A percentile compares a stretch with the other conserved stretches of the same genome.
These are phyloP conservation scores for Holcopasites calliopsidis DNA, from an alignment of 1,140 invertebrate species.

Conservation along the genomic window DNA sequence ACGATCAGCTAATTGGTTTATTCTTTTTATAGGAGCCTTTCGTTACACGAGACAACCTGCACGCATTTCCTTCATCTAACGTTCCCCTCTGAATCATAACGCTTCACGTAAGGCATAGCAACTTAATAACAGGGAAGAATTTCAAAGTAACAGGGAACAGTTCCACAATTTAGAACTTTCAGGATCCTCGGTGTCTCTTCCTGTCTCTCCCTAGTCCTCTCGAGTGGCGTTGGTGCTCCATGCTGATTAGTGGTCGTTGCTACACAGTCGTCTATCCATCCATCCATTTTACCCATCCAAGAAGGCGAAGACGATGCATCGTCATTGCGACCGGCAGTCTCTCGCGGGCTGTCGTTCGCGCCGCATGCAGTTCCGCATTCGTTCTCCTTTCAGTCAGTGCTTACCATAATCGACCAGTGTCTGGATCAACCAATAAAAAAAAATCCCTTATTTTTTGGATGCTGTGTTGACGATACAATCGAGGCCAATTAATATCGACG, in stretches of 20 bases:
- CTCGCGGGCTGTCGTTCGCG: slow-evolving; percentile 54
- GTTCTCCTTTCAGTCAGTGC: not conserved
- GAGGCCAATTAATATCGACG: too few relatives aligned
- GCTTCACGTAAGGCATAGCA: not conserved
- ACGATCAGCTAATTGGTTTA: not conserved
- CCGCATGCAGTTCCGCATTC: slow-evolving; percentile 50
- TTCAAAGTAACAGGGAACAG: too few relatives aligned
- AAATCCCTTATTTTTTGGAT: not conserved
- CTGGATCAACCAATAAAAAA: too few relatives aligned
- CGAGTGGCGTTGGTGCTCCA: not conserved
- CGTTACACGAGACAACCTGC: not conserved
- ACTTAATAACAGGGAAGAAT: too few relatives aligned
- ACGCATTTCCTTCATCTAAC: not conserved
- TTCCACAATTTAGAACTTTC: too few relatives aligned
- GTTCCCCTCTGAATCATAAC: slow-evolving; percentile 7
- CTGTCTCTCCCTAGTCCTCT: too few relatives aligned
- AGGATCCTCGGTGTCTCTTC: too few relatives aligned
- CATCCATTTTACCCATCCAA: slow-evolving; percentile 57
- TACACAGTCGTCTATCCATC: slow-evolving; percentile 28
- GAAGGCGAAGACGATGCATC: slow-evolving; percentile 54
- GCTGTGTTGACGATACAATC: not conserved
- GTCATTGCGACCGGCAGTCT: slow-evolving; percentile 55
- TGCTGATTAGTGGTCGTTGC: slow-evolving; percentile 1
- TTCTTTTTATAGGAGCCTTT: not conserved
- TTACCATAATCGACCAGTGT: not conserved